Percentiles rank a stretch among this genome's conserved stretches.
Evolutionary conservation across 2,888 invertebrate species (phyloP).

Genomic region (Mythimna lalbum): DNA sequence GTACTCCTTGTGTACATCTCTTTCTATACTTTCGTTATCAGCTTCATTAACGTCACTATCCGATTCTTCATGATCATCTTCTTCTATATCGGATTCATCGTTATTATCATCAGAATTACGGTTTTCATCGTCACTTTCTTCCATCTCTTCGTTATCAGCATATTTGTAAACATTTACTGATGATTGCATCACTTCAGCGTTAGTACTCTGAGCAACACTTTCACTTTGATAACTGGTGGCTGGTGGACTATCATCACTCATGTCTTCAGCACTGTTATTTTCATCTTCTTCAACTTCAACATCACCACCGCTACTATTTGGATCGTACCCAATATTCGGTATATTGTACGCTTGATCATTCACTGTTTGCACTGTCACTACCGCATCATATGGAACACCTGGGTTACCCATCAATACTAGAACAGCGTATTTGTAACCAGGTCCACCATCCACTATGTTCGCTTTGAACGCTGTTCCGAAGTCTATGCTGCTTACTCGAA

Average conservation of each 20-base stretch:
- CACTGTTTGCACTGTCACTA: conserved; percentile 82
- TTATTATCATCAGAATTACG: conserved; percentile 37
- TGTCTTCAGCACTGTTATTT: conserved; percentile 72
- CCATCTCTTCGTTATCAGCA: conserved; percentile 68
- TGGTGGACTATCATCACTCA: conserved; percentile 71
- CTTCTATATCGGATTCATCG: conserved; percentile 43
- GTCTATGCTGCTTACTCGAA: conserved; percentile 86
- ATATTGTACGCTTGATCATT: conserved; percentile 51
- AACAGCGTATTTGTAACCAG: conserved; percentile 85
- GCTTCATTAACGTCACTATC: conserved; percentile 15
- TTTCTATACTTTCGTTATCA: conserved; percentile 41
- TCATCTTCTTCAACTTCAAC: conserved; percentile 63
- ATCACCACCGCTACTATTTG: conserved; percentile 41
- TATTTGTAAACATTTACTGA: conserved; percentile 78
- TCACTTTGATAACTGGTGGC: conserved; percentile 64
- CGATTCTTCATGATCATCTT: conserved; percentile 38
- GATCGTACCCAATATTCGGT: conserved; percentile 54
- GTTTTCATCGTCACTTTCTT: conserved; percentile 53
- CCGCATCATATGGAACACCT: conserved; percentile 81
- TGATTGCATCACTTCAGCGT: conserved; percentile 74
- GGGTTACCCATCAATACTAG: conserved; percentile 83
- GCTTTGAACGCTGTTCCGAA: conserved; percentile 86
- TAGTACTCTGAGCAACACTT: conserved; percentile 58
- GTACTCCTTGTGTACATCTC: conserved; percentile 62
- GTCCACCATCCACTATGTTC: conserved; percentile 85